phyloP scores from a whole-genome alignment of 2,797 vertebrate genomes.

The Spheniscus humboldti region DNA sequence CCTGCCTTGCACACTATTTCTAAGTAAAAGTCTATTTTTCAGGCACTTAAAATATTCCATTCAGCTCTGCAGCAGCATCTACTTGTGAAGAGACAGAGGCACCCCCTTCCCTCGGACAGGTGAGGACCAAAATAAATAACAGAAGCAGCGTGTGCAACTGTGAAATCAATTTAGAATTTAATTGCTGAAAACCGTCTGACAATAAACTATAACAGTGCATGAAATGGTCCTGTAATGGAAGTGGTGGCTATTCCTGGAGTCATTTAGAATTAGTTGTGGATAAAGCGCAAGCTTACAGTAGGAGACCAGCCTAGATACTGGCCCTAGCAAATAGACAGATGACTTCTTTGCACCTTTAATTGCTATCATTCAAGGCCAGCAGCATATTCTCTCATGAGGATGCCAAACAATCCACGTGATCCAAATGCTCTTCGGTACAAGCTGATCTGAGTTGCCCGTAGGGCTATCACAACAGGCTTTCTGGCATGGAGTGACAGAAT shows the following conservation, averaged over 20 bases:
- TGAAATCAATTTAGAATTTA: constrained; percentile 67
- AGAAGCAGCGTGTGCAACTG: constrained; percentile 32
- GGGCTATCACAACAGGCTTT: constrained; percentile 54
- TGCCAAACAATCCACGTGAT: constrained; percentile 44
- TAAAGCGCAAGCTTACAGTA: constrained; percentile 47
- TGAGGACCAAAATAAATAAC: constrained; percentile 54
- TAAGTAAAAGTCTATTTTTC: constrained; percentile 31
- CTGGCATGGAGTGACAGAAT: constrained; percentile 39
- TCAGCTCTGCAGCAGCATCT: background rate
- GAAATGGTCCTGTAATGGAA: constrained; percentile 59
- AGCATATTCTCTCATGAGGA: constrained; percentile 61
- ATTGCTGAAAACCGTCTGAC: constrained; percentile 59
- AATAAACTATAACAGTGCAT: constrained; percentile 58
- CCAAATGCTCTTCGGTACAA: constrained; percentile 40
- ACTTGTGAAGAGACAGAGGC: background rate
- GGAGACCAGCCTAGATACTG: constrained; percentile 27
- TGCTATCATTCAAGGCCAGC: constrained; percentile 57
- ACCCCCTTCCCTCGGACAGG: constrained; percentile 20
- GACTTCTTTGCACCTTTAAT: constrained; percentile 66
- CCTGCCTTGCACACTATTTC: background rate
- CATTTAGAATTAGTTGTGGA: constrained; percentile 53
- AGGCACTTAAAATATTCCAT: constrained; percentile 8
- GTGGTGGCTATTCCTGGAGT: constrained; percentile 40
- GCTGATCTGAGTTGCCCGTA: constrained; percentile 41
- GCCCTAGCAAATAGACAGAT: constrained; percentile 52